Evolutionary conservation across 2,113 vertebrate genomes (phyloP).

Genomic region (Sceloporus undulatus): DNA sequence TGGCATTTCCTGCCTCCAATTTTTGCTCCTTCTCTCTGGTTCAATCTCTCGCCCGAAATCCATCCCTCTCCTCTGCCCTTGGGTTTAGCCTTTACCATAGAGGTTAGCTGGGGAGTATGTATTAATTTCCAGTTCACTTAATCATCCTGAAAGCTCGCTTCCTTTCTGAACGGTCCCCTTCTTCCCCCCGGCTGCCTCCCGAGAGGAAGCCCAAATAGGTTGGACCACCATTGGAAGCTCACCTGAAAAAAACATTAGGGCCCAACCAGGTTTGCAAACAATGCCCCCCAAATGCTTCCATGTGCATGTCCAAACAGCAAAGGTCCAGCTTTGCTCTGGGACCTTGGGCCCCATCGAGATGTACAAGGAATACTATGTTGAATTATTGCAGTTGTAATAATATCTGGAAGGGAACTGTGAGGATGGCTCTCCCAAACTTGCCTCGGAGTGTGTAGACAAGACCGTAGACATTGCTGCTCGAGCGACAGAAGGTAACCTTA

Average conservation of each 20-base stretch:
- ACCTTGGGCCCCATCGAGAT: no score
- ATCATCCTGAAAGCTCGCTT: slow-evolving; percentile 74
- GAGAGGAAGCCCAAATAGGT: slow-evolving; percentile 43
- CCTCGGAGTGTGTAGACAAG: no score
- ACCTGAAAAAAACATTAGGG: not conserved
- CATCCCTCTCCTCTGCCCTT: no score
- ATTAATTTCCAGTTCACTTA: slow-evolving; percentile 76
- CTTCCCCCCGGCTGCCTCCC: not conserved
- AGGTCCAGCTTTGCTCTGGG: not conserved
- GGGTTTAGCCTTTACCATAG: slow-evolving; percentile 57
- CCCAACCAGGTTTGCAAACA: not conserved
- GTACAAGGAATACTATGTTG: not conserved
- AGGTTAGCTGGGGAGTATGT: slow-evolving; percentile 66
- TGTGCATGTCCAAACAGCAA: not conserved
- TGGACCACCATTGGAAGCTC: not conserved
- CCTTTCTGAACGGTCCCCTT: slow-evolving; percentile 52
- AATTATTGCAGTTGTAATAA: not conserved
- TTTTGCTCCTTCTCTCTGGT: not conserved
- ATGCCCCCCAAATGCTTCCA: not conserved
- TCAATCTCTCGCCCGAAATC: slow-evolving; percentile 41
- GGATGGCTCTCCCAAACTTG: no score
- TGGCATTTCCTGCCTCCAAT: slow-evolving; percentile 72
- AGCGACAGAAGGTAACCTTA: no score
- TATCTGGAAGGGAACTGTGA: no score
- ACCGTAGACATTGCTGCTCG: no score